Base-by-base conservation (phyloP, 2,113 vertebrate genomes). In the Cebidichthys violaceus region DNA sequence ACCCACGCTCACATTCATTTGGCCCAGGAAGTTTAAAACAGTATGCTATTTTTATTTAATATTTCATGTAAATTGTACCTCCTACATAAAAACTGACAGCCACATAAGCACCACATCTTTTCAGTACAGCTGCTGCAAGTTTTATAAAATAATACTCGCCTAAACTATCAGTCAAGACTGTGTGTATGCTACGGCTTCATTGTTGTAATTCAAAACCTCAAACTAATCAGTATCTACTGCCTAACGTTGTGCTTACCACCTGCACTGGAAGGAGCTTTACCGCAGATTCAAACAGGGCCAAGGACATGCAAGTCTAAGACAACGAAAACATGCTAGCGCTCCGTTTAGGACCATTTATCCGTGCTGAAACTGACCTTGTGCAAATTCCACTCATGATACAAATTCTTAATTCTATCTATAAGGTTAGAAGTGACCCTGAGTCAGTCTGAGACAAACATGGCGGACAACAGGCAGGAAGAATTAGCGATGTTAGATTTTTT, bases 11-110 rank as follows among this genome's bases (percentile, higher is more conserved):
- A 29, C 81, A 83, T 82, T 73, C 57, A 83, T 61, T 86, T 92
- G 90, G 90, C 89, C 87, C 82, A 54, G 86, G 81, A 78, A 87
- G 85, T 88, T 84, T 75, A 79, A 90, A 89, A 87, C 79, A 62
- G 29, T 66, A 59, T 67, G 80, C 84, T 86, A 90, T 87, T 89
- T 91, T 73, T 81, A 72, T 85, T 82, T 41, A 72, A 90, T 87
- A 88, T 57, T 80, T 86, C 77, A 86, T 89, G 85, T 84, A 88
- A 89, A 88, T 85, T 85, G 75, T 69, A 22, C 79, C 87, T 81
- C 88, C 91, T 64, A 89, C 90, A 88, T 80, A 33, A 85, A 72
- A 84, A 45, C 73, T 59, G 82, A 82, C 84, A 24, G 66, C 74
- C 57, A 37, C 79, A 57, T 74, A 0, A 65, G 47, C 50, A 27